phyloP scores from a whole-genome alignment of 2,113 vertebrate species.

The Corapipo altera region DNA sequence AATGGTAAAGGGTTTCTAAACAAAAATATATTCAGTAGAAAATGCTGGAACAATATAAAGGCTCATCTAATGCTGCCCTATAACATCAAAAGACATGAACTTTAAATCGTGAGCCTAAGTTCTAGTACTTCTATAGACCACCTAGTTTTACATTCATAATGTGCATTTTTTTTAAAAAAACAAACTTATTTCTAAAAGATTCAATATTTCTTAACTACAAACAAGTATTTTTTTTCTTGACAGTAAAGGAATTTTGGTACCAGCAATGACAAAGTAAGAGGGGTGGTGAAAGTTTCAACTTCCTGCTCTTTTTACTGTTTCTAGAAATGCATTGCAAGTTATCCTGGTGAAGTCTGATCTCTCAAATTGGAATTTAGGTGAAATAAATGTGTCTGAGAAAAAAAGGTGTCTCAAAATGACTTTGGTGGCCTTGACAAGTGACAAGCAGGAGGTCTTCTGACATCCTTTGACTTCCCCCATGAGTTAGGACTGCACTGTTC shows the following conservation, averaged over 20 bases:
- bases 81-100: neutral
- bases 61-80: neutral
- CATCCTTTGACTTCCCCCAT: neutral
- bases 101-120: neutral
- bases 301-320: neutral
- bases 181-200: neutral
- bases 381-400: neutral
- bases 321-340: neutral
- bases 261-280: neutral
- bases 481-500: neutral
- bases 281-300: neutral
- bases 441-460: neutral
- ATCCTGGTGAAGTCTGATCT: neutral
- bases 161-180: neutral
- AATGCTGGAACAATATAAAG: neutral
- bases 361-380: neutral
- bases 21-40: neutral
- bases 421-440: neutral
- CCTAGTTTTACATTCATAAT: neutral
- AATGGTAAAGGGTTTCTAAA: neutral
- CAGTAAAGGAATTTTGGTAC: neutral
- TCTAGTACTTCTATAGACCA: neutral
- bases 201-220: neutral
- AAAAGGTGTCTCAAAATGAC: neutral
- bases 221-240: neutral